Evolutionary conservation across 2,113 vertebrate genomes (phyloP).

Genomic region (Podarcis cretensis): DNA sequence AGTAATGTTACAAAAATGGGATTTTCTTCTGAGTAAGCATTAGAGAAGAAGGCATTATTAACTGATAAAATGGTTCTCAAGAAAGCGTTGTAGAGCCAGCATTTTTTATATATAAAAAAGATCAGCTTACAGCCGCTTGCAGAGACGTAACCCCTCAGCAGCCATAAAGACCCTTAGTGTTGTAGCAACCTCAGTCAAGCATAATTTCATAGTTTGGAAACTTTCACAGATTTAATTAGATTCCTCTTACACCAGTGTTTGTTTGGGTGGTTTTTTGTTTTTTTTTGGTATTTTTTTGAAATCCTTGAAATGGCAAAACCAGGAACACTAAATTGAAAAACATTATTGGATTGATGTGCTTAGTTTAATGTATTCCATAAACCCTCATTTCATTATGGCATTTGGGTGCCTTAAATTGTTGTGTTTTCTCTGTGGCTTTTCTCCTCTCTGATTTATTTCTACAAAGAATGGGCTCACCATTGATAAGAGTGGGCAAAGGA

Average conservation of each 20-base stretch:
- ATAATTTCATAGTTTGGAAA: neutral
- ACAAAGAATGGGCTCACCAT: neutral
- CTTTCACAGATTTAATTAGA: neutral
- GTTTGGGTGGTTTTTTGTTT: too few relatives aligned
- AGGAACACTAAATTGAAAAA: neutral
- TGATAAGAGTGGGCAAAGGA: neutral
- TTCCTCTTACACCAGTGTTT: neutral
- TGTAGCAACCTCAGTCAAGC: neutral
- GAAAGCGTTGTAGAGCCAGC: neutral
- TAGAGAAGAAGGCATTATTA: neutral
- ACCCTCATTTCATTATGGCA: neutral
- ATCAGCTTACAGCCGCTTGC: neutral
- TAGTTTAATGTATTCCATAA: neutral
- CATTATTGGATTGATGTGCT: neutral
- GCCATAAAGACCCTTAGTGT: neutral
- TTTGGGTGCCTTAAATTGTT: neutral
- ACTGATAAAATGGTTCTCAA: neutral
- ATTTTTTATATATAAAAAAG: neutral
- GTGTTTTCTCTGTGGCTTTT: too few relatives aligned
- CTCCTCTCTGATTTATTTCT: neutral
- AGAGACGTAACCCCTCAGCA: neutral
- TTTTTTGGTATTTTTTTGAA: neutral
- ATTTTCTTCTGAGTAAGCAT: neutral
- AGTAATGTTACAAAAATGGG: neutral
- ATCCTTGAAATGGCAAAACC: neutral